Base-by-base conservation (phyloP, 1,140 invertebrate species). In the Portunus trituberculatus region DNA sequence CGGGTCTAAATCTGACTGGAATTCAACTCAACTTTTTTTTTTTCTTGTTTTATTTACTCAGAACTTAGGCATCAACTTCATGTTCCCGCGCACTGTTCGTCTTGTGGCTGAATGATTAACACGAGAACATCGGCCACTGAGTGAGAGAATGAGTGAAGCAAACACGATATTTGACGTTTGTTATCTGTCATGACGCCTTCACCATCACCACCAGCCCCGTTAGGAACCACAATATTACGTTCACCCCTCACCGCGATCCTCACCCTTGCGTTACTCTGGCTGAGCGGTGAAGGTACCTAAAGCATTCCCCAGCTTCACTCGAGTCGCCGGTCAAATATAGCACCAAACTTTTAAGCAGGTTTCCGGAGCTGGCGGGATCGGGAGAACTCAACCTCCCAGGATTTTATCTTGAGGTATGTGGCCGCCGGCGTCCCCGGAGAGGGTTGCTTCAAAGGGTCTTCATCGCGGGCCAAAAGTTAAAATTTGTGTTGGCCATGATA, bases 271-370 rank as follows among this genome's bases (percentile, higher is more conserved):
- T 12, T n/a, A n/a, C 67, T n/a, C 16, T n/a, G 16, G 6, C n/a
- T 2, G 67, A 76, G 67, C 12, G n/a, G 0, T 2, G 67, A 76
- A 76, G 67, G 67, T n/a, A n/a, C 20, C 20, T 76, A 25, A 76
- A 76, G 16, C n/a, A 76, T 25, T 20, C 67, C 25, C 1, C 16
- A 25, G 20, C 67, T 76, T n/a, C 67, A n/a, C 67, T 76, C n/a
- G 20, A 76, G 67, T 76, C 67, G 67, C 67, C 67, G 67, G 67
- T 76, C 67, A 76, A n/a, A 76, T 76, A 76, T n/a, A 76, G 67
- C 67, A 76, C 67, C 67, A 76, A 76, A 76, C 67, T 76, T 76
- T 76, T 76, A 76, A 76, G 67, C 67, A 76, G 67, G 67, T 76
- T 76, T 76, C 25, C 67, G 20, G 67, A 25, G 67, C 67, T 76